Evolutionary conservation across 2,113 vertebrate species (phyloP).

Genomic region (Poicephalus gulielmi): DNA sequence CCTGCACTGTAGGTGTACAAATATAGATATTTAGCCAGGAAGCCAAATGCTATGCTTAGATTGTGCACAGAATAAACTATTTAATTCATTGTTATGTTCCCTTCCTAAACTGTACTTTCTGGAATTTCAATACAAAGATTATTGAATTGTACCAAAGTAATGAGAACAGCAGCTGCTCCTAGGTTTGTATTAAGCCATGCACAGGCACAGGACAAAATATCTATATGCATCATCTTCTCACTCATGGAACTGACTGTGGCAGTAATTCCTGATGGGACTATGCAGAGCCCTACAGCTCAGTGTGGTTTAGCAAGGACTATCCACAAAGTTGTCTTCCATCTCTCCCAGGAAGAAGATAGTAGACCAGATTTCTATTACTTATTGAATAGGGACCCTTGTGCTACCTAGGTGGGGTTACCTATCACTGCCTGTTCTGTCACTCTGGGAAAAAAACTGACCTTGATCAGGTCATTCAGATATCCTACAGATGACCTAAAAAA

Average conservation of each 20-base stretch:
- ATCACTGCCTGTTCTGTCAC: not conserved
- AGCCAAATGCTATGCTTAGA: not conserved
- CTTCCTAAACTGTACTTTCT: not conserved
- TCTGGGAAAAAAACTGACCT: not conserved
- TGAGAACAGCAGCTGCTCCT: not conserved
- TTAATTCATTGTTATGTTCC: not conserved
- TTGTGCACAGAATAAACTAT: not conserved
- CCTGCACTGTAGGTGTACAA: not conserved
- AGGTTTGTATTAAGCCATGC: not conserved
- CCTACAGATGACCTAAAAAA: not conserved
- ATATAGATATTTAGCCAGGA: not conserved
- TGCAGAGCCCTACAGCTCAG: not conserved
- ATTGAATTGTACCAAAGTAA: not conserved
- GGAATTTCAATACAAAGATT: not conserved
- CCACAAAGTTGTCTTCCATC: not conserved
- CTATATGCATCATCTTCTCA: not conserved
- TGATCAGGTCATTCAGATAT: not conserved
- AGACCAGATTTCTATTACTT: not conserved
- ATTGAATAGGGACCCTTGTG: not conserved
- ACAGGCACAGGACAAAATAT: not conserved
- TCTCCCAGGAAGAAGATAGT: not conserved
- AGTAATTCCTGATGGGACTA: not conserved
- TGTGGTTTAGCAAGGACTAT: not conserved
- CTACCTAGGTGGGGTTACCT: not conserved
- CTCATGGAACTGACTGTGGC: not conserved